Conservation (phyloP, 1,140 invertebrate genomes). For the Gonioctena quinquepunctata region DNA sequence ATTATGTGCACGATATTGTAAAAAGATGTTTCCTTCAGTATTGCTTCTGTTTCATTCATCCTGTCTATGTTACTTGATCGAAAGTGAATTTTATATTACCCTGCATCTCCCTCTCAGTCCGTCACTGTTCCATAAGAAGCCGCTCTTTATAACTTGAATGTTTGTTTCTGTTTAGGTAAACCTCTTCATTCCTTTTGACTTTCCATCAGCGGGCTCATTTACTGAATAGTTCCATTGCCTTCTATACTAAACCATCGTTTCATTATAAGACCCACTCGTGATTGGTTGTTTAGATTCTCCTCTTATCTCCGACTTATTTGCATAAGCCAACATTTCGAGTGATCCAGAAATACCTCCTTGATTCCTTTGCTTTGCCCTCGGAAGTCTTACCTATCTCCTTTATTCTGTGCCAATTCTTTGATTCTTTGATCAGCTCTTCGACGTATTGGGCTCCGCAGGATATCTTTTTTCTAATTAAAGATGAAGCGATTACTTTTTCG, state of each 20-base stretch:
- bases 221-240: constrained; percentile 47
- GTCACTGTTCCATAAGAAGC: constrained; percentile 27
- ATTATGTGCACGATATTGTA: no score
- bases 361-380: constrained; percentile 6
- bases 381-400: neutral
- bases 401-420: constrained; percentile 4
- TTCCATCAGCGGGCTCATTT: constrained; percentile 53
- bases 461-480: neutral
- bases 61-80: no score
- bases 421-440: neutral
- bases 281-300: constrained; percentile 47
- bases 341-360: constrained; percentile 17
- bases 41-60: no score
- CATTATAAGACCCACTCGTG: constrained; percentile 48
- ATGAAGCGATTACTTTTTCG: neutral
- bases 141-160: constrained; percentile 52
- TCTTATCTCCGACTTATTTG: constrained; percentile 51
- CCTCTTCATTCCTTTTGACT: constrained; percentile 54
- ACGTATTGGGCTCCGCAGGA: neutral
- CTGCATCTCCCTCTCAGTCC: constrained; percentile 15
- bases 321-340: constrained; percentile 39
- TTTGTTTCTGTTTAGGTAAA: constrained; percentile 54
- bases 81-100: no score
- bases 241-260: constrained; percentile 46
- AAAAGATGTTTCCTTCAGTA: no score